These are phyloP conservation scores for Euschistus heros DNA, from an alignment of 1,140 invertebrate genomes.

Conservation along the genomic window DNA sequence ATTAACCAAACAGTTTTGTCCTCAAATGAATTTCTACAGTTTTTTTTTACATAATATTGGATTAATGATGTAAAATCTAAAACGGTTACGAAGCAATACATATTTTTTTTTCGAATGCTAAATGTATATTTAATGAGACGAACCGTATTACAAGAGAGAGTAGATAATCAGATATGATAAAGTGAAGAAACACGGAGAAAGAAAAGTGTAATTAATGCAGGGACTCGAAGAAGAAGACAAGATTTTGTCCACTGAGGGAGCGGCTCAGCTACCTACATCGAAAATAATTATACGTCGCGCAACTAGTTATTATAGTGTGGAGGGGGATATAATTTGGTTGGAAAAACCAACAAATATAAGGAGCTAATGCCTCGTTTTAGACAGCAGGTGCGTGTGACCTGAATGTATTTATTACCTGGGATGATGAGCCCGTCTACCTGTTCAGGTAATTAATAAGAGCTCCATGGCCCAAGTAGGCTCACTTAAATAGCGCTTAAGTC, in stretches of 20 bases:
- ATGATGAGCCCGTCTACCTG: conserved; percentile 4
- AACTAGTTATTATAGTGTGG: conserved; percentile 10
- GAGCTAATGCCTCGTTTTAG: conserved; percentile 12
- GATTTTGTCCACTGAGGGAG: background rate
- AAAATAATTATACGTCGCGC: conserved; percentile 4
- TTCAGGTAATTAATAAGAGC: conserved; percentile 7
- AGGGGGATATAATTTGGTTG: conserved; percentile 1
- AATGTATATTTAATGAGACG: too few relatives aligned
- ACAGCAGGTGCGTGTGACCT: conserved; percentile 14
- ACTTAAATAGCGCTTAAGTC: conserved; percentile 1
- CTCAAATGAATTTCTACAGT: too few relatives aligned
- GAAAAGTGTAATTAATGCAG: background rate
- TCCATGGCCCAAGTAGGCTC: background rate
- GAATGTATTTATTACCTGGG: conserved; percentile 15
- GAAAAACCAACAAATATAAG: conserved; percentile 17
- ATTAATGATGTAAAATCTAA: too few relatives aligned
- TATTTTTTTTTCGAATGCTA: too few relatives aligned
- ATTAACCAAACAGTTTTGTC: too few relatives aligned
- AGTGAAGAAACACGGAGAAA: background rate
- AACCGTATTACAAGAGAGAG: too few relatives aligned
- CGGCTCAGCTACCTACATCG: background rate
- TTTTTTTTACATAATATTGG: too few relatives aligned
- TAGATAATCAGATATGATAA: background rate
- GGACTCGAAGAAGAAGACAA: conserved; percentile 4
- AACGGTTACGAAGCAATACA: too few relatives aligned